Conservation (phyloP, 2,888 invertebrate genomes). For the Eupithecia centaureata region DNA sequence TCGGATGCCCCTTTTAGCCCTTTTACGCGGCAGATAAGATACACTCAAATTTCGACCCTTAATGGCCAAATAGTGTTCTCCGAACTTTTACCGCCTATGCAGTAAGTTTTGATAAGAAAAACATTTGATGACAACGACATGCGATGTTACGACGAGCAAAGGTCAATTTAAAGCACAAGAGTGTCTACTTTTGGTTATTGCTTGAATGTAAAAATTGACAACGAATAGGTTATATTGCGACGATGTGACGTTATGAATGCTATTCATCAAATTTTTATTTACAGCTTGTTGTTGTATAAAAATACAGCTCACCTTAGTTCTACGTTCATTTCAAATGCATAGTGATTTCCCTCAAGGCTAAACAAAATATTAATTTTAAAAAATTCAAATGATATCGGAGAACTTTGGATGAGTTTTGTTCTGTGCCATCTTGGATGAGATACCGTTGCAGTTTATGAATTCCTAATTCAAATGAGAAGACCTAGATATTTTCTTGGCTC, state of each 20-base stretch:
- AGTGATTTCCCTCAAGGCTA: slow-evolving; percentile 47
- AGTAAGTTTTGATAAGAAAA: slow-evolving; percentile 21
- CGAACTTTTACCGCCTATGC: slow-evolving; percentile 19
- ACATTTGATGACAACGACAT: slow-evolving; percentile 15
- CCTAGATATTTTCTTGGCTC: neutral
- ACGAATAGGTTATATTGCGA: too few species aligned
- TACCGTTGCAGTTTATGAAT: slow-evolving; percentile 12
- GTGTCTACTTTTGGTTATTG: neutral
- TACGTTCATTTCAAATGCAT: slow-evolving; percentile 44
- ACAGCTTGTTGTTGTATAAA: neutral
- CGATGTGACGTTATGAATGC: neutral
- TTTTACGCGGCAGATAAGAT: slow-evolving; percentile 38
- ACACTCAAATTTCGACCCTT: slow-evolving; percentile 34
- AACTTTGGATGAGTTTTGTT: slow-evolving; percentile 29
- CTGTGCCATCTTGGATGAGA: slow-evolving; percentile 42
- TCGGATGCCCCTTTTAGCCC: slow-evolving; percentile 36
- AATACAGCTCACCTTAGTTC: slow-evolving; percentile 24
- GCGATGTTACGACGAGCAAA: neutral
- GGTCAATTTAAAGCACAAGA: neutral
- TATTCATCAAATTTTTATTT: neutral
- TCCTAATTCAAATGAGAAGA: slow-evolving; percentile 9
- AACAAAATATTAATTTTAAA: slow-evolving; percentile 30
- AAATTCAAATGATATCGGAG: slow-evolving; percentile 27
- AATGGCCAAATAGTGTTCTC: slow-evolving; percentile 36
- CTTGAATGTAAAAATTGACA: neutral